Evolutionary conservation across 2,113 vertebrate species (phyloP).

Genomic region (Planiliza haematocheilus): DNA sequence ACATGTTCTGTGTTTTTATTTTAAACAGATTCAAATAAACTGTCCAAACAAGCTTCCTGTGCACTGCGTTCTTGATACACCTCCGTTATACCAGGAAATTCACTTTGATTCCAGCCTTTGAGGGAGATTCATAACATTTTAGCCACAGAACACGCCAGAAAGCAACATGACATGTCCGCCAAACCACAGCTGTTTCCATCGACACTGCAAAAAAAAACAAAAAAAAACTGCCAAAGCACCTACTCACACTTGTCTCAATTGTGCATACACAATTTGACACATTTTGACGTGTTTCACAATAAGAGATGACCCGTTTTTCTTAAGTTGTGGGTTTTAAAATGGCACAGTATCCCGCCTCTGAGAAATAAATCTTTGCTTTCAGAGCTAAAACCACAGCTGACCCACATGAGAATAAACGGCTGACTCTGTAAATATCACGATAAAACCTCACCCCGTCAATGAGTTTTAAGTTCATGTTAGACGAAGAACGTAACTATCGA

Average conservation of each 20-base stretch:
- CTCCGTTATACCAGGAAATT: too few species aligned
- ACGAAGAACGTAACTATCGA: too few species aligned
- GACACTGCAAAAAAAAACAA: neutral
- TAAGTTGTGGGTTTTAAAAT: neutral
- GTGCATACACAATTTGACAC: neutral
- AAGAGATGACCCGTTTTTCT: neutral
- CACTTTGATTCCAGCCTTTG: neutral
- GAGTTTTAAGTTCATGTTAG: too few species aligned
- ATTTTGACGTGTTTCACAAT: neutral
- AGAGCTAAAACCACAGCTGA: neutral
- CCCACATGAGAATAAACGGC: neutral
- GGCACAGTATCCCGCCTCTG: neutral
- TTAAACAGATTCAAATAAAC: too few species aligned
- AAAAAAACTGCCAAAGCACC: neutral
- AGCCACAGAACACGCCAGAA: neutral
- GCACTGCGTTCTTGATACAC: neutral
- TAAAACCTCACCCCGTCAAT: too few species aligned
- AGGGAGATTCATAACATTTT: neutral
- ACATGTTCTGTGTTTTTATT: too few species aligned
- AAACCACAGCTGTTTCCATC: neutral
- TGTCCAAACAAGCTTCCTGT: neutral
- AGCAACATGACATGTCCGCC: neutral
- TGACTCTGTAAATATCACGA: neutral
- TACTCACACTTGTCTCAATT: accelerated
- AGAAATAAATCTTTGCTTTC: too few species aligned